Evolutionary conservation across 30 jellyfish, hydroid and myxozoan species (phyloP).

Genomic region (Cassiopea xamachana): DNA sequence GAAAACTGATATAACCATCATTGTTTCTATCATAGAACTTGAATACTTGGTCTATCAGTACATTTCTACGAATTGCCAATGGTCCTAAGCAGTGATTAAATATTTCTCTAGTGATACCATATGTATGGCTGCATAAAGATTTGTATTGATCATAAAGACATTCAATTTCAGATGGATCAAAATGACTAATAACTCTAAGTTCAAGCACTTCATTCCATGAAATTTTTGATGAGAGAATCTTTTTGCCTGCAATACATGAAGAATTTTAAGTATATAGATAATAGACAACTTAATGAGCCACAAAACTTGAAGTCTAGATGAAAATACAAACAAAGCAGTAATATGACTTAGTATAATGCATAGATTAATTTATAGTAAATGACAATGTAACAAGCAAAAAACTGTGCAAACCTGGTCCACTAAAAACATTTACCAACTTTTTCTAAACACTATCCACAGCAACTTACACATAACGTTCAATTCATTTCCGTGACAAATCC

Average conservation of each 20-base stretch:
- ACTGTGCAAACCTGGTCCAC: too few species aligned
- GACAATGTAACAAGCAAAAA: too few species aligned
- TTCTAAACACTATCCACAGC: too few species aligned
- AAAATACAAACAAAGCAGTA: too few species aligned
- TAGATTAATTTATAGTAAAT: too few species aligned
- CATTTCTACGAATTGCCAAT: slow-evolving; percentile 77
- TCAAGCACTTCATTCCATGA: slow-evolving; percentile 85
- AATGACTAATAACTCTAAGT: slow-evolving; percentile 74
- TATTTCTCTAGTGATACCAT: slow-evolving; percentile 84
- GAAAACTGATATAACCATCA: slow-evolving; percentile 88
- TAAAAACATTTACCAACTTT: too few species aligned
- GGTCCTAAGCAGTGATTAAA: slow-evolving; percentile 94
- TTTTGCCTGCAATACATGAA: slow-evolving; percentile 70
- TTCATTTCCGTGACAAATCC: too few species aligned
- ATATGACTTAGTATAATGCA: too few species aligned
- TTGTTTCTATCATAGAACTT: slow-evolving; percentile 79
- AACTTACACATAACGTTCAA: too few species aligned
- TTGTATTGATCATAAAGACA: slow-evolving; percentile 82
- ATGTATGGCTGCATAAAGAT: slow-evolving; percentile 78
- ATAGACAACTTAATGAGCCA: too few species aligned
- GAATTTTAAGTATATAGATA: not conserved
- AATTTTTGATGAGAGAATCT: slow-evolving; percentile 22
- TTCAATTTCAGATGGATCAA: slow-evolving; percentile 92
- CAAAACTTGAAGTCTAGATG: too few species aligned
- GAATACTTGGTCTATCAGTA: slow-evolving; percentile 88